Evolutionary conservation across 2,797 vertebrate species (phyloP).

Genomic region (Sylvilagus floridanus): DNA sequence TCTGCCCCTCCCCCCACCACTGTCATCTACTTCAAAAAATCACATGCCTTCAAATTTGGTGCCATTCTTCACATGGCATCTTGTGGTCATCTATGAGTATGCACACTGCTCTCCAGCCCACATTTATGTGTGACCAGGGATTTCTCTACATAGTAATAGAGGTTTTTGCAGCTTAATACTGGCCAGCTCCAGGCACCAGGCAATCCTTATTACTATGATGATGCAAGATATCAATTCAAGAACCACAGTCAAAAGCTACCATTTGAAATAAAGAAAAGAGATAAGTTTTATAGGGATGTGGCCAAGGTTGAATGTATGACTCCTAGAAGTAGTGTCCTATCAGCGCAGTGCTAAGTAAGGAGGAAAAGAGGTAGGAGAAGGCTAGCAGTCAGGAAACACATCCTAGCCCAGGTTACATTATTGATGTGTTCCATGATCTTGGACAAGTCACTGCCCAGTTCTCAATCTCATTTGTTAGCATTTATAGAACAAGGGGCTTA

Average conservation of each 20-base stretch:
- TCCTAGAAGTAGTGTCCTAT: not conserved
- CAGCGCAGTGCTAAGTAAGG: not conserved
- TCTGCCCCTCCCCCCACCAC: not conserved
- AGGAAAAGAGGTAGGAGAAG: not conserved
- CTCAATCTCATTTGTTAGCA: slow-evolving; percentile 35
- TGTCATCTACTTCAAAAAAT: not conserved
- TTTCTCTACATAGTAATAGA: slow-evolving; percentile 1
- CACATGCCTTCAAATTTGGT: slow-evolving; percentile 11
- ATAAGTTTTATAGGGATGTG: not conserved
- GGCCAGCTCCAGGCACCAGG: not conserved
- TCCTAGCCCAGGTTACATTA: slow-evolving; percentile 21
- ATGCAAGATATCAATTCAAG: slow-evolving; percentile 48
- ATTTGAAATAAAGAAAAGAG: slow-evolving; percentile 21
- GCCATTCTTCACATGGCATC: not conserved
- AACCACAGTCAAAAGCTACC: slow-evolving; percentile 45
- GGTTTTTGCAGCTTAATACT: not conserved
- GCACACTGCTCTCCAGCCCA: not conserved
- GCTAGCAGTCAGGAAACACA: not conserved
- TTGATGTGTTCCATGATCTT: slow-evolving; percentile 1
- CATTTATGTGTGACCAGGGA: not conserved
- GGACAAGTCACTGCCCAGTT: slow-evolving; percentile 5
- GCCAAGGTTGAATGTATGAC: not conserved
- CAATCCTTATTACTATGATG: slow-evolving; percentile 46
- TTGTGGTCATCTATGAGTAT: not conserved
- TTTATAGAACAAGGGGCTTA: not conserved